Percentiles rank a stretch among this genome's conserved stretches.
These are phyloP conservation scores for Talpa occidentalis DNA, from an alignment of 2,113 vertebrate genomes.

Conservation along the genomic window DNA sequence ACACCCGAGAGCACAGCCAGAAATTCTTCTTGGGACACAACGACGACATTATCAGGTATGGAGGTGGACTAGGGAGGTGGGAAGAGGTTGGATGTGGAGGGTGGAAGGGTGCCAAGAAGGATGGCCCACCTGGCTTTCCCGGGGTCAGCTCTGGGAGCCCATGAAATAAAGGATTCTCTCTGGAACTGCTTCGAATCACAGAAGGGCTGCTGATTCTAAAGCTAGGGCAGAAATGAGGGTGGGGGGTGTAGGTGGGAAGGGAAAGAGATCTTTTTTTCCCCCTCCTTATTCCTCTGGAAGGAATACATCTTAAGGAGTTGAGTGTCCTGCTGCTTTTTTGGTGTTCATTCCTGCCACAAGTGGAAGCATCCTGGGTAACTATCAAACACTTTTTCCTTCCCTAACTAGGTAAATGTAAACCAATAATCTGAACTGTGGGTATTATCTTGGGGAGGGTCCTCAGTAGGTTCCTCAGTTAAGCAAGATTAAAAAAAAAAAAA, in stretches of 20 bases:
- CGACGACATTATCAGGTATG: constrained; percentile 99
- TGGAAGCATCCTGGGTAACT: constrained; percentile 68
- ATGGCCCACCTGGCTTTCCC: background rate
- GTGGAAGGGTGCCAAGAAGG: background rate
- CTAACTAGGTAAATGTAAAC: constrained; percentile 42
- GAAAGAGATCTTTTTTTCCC: no score
- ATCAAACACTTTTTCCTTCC: constrained; percentile 15
- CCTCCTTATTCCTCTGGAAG: background rate
- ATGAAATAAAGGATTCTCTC: background rate
- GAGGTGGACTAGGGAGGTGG: background rate
- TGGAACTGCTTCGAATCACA: background rate
- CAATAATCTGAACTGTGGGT: background rate
- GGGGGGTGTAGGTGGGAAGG: background rate
- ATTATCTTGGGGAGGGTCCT: constrained; percentile 28
- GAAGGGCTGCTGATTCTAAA: constrained; percentile 16
- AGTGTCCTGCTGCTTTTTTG: constrained; percentile 45
- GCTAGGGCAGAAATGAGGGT: background rate
- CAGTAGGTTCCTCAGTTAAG: constrained; percentile 7
- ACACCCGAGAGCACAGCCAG: constrained; percentile 97
- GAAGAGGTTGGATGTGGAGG: background rate
- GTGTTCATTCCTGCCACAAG: constrained; percentile 77
- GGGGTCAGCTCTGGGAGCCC: constrained; percentile 33
- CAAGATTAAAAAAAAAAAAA: background rate
- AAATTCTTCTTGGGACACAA: constrained; percentile 99
- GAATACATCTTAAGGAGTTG: constrained; percentile 57